These are phyloP conservation scores for Nanorana parkeri DNA, from an alignment of 2,113 vertebrate species.

Conservation along the genomic window DNA sequence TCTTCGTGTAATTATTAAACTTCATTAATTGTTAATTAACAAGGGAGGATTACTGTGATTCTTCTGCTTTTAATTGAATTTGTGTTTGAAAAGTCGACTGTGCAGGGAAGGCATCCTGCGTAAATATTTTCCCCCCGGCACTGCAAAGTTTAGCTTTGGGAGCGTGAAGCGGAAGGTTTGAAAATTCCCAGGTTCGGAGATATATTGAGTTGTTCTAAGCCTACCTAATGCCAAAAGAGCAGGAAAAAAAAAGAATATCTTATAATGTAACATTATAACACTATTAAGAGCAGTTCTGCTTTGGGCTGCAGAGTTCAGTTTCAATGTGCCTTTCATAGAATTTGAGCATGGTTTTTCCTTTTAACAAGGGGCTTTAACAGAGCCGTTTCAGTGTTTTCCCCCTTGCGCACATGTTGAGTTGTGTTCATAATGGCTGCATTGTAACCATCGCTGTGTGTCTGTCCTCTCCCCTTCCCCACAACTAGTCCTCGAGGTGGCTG, in stretches of 20 bases:
- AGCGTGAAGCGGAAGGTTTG: slow-evolving; percentile 10
- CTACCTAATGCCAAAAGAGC: slow-evolving; percentile 26
- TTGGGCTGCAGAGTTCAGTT: slow-evolving; percentile 30
- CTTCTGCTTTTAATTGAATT: slow-evolving; percentile 37
- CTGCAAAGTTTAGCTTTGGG: slow-evolving; percentile 11
- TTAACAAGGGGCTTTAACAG: slow-evolving; percentile 49
- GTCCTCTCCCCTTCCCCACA: slow-evolving; percentile 49
- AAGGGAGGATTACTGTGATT: slow-evolving; percentile 34
- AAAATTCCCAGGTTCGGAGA: slow-evolving; percentile 36
- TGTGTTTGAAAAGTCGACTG: slow-evolving; percentile 25
- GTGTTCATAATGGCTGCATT: slow-evolving; percentile 43
- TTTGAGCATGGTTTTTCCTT: slow-evolving; percentile 35
- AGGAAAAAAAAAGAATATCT: slow-evolving; percentile 21
- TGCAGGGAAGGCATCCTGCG: slow-evolving; percentile 6
- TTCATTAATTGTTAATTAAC: slow-evolving; percentile 21
- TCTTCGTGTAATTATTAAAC: slow-evolving; percentile 18
- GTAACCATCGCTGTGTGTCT: slow-evolving; percentile 20
- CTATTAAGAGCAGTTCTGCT: slow-evolving; percentile 40
- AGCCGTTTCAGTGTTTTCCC: slow-evolving; percentile 11
- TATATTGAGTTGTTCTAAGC: slow-evolving; percentile 34
- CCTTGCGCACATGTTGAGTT: slow-evolving; percentile 39
- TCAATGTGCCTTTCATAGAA: slow-evolving; percentile 50
- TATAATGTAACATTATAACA: slow-evolving; percentile 50
- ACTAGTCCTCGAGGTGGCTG: slow-evolving; percentile 93
- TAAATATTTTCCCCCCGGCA: slow-evolving; percentile 34